Base-by-base conservation (phyloP, 2,797 vertebrate species). In the Anas georgica region DNA sequence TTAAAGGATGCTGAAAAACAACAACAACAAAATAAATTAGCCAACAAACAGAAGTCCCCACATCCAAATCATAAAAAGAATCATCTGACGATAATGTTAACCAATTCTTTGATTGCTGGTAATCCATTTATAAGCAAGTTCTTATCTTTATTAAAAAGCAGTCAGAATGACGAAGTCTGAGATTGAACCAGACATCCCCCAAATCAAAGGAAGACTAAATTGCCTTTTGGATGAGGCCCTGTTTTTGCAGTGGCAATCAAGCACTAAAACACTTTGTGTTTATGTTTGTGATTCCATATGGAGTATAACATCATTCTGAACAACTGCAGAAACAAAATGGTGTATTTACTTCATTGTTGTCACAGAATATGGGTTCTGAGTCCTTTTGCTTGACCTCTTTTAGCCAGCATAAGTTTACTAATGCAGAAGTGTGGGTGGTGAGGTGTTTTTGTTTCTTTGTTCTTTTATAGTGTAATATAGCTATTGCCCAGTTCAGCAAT, bases 341-440 rank as follows among this genome's bases (percentile, higher is more conserved):
- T n/a, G 9, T 28, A 43, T 45, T 86, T 88, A 20, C 58, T 78
- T 21, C 35, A 28, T 12, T 35, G n/a, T 14, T 87, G 69, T 66
- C 23, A 62, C 75, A 78, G 25, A 37, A 12, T 9, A 85, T 31
- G 41, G 20, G 35, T 78, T 91, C 85, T 55, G 35, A 63, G 56
- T 58, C 10, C 11, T 75, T 55, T 74, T 76, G 20, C 43, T 85
- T 64, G 29, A 68, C 46, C 18, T 70, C 50, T 46, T 1, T 2
- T 50, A 86, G 56, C 16, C 22, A 12, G 16, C 7, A 37, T 69
- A 66, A 73, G 12, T 16, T 85, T 79, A 25, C 41, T 16, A 59
- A 8, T 12, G 33, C 35, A 16, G 5, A 84, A 67, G 18, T 20
- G 33, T 1, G 0, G 2, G 9, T 12, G 1, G 64, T 21, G 9